phyloP scores from a whole-genome alignment of 1,140 invertebrate genomes.

The Drosophila pseudoananassae region DNA sequence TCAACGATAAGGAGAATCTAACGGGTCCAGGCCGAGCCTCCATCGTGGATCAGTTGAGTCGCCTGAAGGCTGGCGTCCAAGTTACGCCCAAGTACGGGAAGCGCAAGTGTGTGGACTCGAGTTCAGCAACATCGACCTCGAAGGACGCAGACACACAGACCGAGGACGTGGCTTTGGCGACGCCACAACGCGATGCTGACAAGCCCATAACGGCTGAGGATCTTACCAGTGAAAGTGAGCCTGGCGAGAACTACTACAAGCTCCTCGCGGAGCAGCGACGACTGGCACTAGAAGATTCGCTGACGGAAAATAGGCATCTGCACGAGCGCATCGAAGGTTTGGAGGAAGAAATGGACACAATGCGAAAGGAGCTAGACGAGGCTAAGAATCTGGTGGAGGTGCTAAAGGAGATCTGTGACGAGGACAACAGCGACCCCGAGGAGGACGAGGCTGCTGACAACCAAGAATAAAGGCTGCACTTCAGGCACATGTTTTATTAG shows the following conservation, averaged over 20 bases:
- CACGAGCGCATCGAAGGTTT: slow-evolving; percentile 85
- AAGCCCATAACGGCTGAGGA: slow-evolving; percentile 84
- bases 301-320: slow-evolving; percentile 86
- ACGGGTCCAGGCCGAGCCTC: slow-evolving; percentile 83
- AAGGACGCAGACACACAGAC: slow-evolving; percentile 72
- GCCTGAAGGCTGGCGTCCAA: slow-evolving; percentile 73
- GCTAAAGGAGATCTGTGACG: slow-evolving; percentile 85
- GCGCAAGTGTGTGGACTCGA: slow-evolving; percentile 72
- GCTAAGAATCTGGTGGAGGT: slow-evolving; percentile 86
- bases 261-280: slow-evolving; percentile 87
- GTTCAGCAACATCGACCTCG: slow-evolving; percentile 12
- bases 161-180: slow-evolving; percentile 11
- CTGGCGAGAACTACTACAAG: slow-evolving; percentile 88
- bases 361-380: slow-evolving; percentile 87
- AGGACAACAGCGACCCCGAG: slow-evolving; percentile 63
- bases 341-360: slow-evolving; percentile 87
- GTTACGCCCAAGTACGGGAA: slow-evolving; percentile 73
- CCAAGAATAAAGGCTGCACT: slow-evolving; percentile 42
- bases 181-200: slow-evolving; percentile 30
- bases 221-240: slow-evolving; percentile 86
- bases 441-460: slow-evolving; percentile 22
- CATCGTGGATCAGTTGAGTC: slow-evolving; percentile 81
- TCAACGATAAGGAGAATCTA: slow-evolving; percentile 87
- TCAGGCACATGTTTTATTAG: slow-evolving; percentile 31
- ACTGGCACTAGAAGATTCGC: slow-evolving; percentile 86